Evolutionary conservation across 2,888 invertebrate genomes (phyloP), one percentile per base, ranked within the genome.

Genomic region (Liodrosophila aerea): DNA sequence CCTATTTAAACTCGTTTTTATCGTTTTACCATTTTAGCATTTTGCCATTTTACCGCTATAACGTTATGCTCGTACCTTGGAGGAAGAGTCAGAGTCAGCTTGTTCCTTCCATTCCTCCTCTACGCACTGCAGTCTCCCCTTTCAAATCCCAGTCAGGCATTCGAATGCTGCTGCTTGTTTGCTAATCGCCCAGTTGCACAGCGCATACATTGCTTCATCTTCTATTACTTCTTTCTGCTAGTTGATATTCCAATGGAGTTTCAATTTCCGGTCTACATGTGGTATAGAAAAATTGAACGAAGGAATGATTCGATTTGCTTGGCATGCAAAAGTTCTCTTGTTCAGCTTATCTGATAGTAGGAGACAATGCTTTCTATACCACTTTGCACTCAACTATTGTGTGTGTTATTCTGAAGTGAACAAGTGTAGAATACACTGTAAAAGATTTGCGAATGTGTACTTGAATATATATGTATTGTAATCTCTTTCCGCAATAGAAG

Each of bases 1-100:
- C 51, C 68, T 60, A 75, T 83, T 78, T 78, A 58, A 78, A 78
- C 69, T 78, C 68, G 65, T 59, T 74, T 56, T 43, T 18, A n/a
- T 39, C 30, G n/a, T n/a, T n/a, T 39, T n/a, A 39, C 45, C 56
- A 49, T 57, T 65, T 54, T 49, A 46, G 50, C 68, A 34, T 33
- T 37, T 13, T 45, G 18, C 15, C 33, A 16, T 8, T 57, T 43
- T 16, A 27, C 44, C 43, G 36, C 30, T 30, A 11, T 4, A 1
- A 15, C 30, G 31, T 51, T 39, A 39, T 40, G 34, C 0, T 41
- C 36, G 15, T 18, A 39, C 29, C 43, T 51, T 31, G 22, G 11
- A 30, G 13, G n/a, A n/a, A n/a, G n/a, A n/a, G n/a, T n/a, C n/a
- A n/a, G n/a, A n/a, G n/a, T n/a, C n/a, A n/a, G n/a, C n/a, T n/a